Conservation (phyloP, 2,888 invertebrate species). For the Netelia virgata region DNA sequence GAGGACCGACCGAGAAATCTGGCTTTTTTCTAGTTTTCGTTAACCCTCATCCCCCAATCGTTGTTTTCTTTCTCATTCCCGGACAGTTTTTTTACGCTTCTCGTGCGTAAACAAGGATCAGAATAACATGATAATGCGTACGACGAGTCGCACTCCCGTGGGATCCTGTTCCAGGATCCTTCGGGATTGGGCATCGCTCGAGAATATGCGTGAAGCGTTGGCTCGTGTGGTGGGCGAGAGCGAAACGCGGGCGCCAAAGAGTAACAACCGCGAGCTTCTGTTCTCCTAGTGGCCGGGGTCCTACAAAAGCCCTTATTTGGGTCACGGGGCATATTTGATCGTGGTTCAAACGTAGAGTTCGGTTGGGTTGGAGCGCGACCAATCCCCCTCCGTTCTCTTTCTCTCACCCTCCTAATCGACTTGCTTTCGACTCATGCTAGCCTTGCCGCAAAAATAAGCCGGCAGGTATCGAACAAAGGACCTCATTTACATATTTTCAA, state of each 20-base stretch:
- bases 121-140: conserved; percentile 78
- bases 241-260: conserved; percentile 67
- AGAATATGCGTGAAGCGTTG: conserved; percentile 64
- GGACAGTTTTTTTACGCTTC: conserved; percentile 77
- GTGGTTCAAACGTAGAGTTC: conserved; percentile 72
- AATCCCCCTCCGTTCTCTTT: not conserved
- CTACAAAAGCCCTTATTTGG: conserved; percentile 85
- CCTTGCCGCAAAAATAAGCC: conserved; percentile 83
- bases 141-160: conserved; percentile 65
- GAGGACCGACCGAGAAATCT: not conserved
- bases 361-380: conserved; percentile 11
- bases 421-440: conserved; percentile 76
- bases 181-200: conserved; percentile 69
- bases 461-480: conserved; percentile 84
- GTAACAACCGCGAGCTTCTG: conserved; percentile 72
- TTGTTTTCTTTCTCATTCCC: conserved; percentile 44
- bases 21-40: conserved; percentile 4
- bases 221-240: conserved; percentile 65
- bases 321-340: conserved; percentile 79
- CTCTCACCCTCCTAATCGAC: conserved; percentile 65
- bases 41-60: not conserved
- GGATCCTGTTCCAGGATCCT: conserved; percentile 73
- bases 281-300: conserved; percentile 82
- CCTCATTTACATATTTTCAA: conserved; percentile 83
- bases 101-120: conserved; percentile 84